Evolutionary conservation across 2,797 vertebrate species (phyloP), one percentile per base, ranked within the genome.

Genomic region (Nannoperca australis): DNA sequence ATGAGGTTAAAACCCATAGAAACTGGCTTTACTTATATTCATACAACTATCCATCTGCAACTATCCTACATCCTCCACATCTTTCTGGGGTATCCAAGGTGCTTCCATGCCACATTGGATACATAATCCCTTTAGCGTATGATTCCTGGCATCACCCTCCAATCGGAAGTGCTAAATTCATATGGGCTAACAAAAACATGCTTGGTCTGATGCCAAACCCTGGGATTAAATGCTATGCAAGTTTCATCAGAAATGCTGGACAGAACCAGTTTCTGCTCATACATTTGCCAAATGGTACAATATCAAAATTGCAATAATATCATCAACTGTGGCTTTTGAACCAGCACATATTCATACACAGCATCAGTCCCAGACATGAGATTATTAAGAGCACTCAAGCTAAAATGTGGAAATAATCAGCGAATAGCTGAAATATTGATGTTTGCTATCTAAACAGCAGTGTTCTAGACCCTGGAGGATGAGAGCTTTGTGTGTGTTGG

Each of bases 361-460:
- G 30, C 32, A 55, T 66, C 20, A 44, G n/a, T 54, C 53, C 40
- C 42, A 22, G 63, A 20, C 5, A 8, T 32, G 68, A 64, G 73
- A 80, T 80, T 73, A 80, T 65, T n/a, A 63, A 64, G 64, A 76
- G 54, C 63, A 69, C 58, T 64, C 34, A 30, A 32, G 47, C 64
- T 73, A 55, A 76, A 72, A 78, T 30, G 65, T 70, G 12, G 49
- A 70, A 68, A 77, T 70, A 80, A 73, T 81, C 78, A 82, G 54
- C 69, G 70, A 84, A 77, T 75, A 59, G 58, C 30, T 56, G 53
- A 61, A 82, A 50, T 71, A 71, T 64, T 60, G 66, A 78, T 71
- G 73, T 75, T 63, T 53, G 27, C 58, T 60, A 54, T 79, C 38
- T 63, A 59, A 44, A 71, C 38, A 68, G 60, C 72, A 53, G 44